Evolutionary conservation across 1,140 invertebrate species (phyloP), one percentile per base, ranked within the genome.

Genomic region (Temnothorax longispinosus): DNA sequence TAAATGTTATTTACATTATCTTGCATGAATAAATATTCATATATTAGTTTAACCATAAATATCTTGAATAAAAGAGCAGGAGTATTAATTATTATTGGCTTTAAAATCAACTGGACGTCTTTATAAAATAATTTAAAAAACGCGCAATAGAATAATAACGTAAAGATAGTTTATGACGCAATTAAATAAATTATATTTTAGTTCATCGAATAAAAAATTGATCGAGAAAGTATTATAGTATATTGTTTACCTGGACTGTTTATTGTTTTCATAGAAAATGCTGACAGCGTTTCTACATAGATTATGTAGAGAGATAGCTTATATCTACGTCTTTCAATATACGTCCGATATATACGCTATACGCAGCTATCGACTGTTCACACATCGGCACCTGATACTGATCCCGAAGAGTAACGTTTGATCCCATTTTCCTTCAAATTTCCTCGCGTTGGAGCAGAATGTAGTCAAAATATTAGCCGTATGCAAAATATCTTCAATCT

Each of bases 251-350:
- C 18, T 41, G 11, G 13, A n/a, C 38, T 35, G 47, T 41, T 65
- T 32, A 27, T 80, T 69, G 10, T 81, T 69, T 67, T 81, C 44
- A 18, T 38, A 38, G 50, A 71, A 81, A 71, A 27, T 44, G 15
- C 35, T 44, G 47, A 62, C 35, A 56, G 38, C 1, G 35, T 56
- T 56, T 69, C 21, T 56, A 65, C 50, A 56, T 71, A 71, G 64
- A 81, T 81, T 71, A 69, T 81, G 35, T 44, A 69, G 47, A 18
- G 38, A 54, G 62, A 81, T 71, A 81, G 47, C 50, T 69, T 38
- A 44, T 47, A 38, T 0, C 1, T 27, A 27, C 7, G 35, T 67
- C 11, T 44, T 18, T 27, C 65, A 38, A 18, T 80, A 21, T 27
- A 27, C 27, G 27, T 27, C 1, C 27, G 27, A 21, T 27, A 27